Base-by-base conservation (phyloP, 2,888 invertebrate species). In the Cryptocheilus praepositus region DNA sequence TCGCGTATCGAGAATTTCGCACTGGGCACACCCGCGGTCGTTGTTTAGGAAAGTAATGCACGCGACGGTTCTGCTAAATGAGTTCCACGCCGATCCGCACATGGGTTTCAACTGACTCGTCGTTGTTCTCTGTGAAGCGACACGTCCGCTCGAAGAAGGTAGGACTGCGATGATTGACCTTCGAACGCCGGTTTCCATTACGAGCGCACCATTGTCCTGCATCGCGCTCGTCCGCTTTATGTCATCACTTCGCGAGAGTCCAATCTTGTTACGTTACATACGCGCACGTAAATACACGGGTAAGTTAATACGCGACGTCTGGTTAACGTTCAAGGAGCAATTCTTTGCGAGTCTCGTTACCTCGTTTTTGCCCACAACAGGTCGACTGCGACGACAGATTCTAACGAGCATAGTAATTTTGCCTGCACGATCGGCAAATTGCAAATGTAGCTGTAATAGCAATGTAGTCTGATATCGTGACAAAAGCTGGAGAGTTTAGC, bases 61-160 rank as follows among this genome's bases (percentile, higher is more conserved):
- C 36, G 8, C 36, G 36, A 36, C 56, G 67, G 70, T 73, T 53
- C 16, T 28, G 58, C 28, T 25, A 57, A 77, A 75, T 64, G 70
- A 52, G 56, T 75, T 80, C 77, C 76, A 77, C 76, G 70, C 56
- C 71, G 78, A 83, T 81, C 71, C 79, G 61, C 79, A 80, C 68
- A 71, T 81, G 77, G 81, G 78, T 82, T 83, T 83, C 81, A 72
- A 86, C 86, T 85, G 85, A 74, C 79, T 69, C 73, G 62, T 65
- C 63, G 76, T 76, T 72, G 70, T 71, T 74, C 66, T 59, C 64
- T 67, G 61, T 16, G 11, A 62, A 61, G 60, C 73, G 60, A 59
- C 44, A 63, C 70, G 68, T 66, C 73, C 73, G 64, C 74, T 79
- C 61, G 65, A 74, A 63, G 71, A 73, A 64, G 71, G 60, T 70